Conservation (phyloP, 2,113 vertebrate species). For the Otolemur garnettii region DNA sequence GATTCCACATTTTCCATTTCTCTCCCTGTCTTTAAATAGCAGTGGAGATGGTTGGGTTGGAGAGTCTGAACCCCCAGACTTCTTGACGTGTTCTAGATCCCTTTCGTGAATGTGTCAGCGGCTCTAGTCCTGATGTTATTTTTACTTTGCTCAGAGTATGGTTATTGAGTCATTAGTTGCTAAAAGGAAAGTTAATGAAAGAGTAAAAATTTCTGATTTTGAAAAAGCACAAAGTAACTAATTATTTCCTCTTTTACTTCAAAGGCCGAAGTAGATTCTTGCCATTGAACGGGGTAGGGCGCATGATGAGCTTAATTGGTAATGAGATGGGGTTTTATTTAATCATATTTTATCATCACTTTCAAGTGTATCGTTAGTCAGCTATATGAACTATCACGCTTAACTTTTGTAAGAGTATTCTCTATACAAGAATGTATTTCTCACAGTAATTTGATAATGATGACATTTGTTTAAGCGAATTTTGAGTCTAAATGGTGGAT, state of each 20-base stretch:
- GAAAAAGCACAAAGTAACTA: constrained; percentile 57
- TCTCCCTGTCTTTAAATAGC: not conserved
- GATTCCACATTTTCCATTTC: not conserved
- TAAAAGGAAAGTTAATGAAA: constrained; percentile 66
- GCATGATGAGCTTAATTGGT: not conserved
- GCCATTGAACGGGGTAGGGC: not conserved
- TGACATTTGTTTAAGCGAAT: constrained; percentile 11
- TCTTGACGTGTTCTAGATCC: constrained; percentile 17
- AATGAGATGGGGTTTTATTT: constrained; percentile 39
- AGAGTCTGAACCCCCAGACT: not conserved
- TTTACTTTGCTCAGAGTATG: not conserved
- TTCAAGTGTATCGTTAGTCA: constrained; percentile 11
- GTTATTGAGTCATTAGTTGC: constrained; percentile 24
- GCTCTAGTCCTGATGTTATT: not conserved
- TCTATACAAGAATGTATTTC: not conserved
- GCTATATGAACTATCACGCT: not conserved
- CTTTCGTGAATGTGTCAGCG: constrained; percentile 52
- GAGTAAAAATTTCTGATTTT: constrained; percentile 67
- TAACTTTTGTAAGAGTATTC: not conserved
- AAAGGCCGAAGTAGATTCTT: constrained; percentile 53
- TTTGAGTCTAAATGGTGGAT: constrained; percentile 16
- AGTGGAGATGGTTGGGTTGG: not conserved
- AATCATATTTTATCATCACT: constrained; percentile 31
- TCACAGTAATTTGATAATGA: not conserved
- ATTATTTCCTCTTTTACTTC: constrained; percentile 65